Conservation (phyloP, 1,140 invertebrate species). For the Rhopalosiphum maidis region DNA sequence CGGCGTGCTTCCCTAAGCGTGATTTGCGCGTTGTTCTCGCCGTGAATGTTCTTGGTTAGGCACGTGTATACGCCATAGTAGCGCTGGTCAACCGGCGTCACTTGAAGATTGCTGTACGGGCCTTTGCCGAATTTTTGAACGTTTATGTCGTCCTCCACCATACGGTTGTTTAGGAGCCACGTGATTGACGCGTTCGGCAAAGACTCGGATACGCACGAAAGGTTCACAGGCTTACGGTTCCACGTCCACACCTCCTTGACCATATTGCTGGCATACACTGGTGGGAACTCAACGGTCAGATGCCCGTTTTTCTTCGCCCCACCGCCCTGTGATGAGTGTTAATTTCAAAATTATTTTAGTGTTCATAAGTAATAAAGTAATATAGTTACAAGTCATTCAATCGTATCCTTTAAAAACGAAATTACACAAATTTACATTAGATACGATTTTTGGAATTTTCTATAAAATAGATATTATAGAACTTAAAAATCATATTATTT, state of each 20-base stretch:
- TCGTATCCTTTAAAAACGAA: too few relatives aligned
- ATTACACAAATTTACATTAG: too few relatives aligned
- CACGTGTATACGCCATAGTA: constrained; percentile 84
- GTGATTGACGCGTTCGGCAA: constrained; percentile 91
- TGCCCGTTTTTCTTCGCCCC: constrained; percentile 79
- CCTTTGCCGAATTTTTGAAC: constrained; percentile 72
- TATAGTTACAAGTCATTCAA: too few relatives aligned
- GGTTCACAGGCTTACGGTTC: constrained; percentile 78
- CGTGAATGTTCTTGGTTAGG: constrained; percentile 78
- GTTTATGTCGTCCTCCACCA: constrained; percentile 64
- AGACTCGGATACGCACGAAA: constrained; percentile 86
- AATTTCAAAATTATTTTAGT: neutral
- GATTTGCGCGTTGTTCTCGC: constrained; percentile 71
- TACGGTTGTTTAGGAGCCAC: constrained; percentile 71
- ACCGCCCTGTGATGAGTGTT: constrained; percentile 66
- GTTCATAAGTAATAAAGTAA: neutral
- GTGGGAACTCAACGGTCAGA: constrained; percentile 79
- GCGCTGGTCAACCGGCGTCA: constrained; percentile 70
- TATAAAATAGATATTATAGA: too few relatives aligned
- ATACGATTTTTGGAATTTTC: too few relatives aligned
- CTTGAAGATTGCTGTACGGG: constrained; percentile 71
- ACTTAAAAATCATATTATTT: too few relatives aligned
- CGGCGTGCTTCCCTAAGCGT: constrained; percentile 74
- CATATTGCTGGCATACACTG: constrained; percentile 70
- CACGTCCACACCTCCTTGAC: constrained; percentile 82